Percentiles rank a stretch among this genome's conserved stretches.
Conservation (phyloP, 2,888 invertebrate species). For the Tenodera sinensis region DNA sequence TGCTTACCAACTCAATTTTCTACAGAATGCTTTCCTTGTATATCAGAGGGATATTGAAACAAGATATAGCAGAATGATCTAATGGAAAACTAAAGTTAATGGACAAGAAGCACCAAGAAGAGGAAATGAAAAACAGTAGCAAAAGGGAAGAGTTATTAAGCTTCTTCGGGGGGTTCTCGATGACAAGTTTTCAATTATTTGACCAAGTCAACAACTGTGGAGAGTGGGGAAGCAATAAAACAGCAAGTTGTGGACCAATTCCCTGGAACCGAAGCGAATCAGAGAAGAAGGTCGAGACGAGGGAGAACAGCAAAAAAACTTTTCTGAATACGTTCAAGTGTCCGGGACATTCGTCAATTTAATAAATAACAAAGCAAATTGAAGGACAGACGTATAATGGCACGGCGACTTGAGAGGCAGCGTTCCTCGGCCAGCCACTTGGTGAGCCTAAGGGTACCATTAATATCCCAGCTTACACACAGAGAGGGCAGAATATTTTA, state of each 20-base stretch:
- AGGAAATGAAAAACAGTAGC: background rate
- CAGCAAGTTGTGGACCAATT: background rate
- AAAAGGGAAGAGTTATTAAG: background rate
- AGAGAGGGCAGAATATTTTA: background rate
- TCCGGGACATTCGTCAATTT: slow-evolving; percentile 26
- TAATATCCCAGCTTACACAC: background rate
- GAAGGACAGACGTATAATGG: slow-evolving; percentile 20
- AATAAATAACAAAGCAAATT: slow-evolving; percentile 29
- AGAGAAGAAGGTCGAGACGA: background rate
- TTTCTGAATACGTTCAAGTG: slow-evolving; percentile 25
- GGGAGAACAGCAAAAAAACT: background rate
- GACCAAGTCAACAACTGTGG: background rate
- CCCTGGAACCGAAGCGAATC: background rate
- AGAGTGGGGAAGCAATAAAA: background rate
- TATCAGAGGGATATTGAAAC: background rate
- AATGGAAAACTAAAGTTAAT: background rate
- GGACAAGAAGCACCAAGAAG: background rate
- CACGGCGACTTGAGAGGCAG: background rate
- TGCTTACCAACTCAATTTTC: too few species aligned
- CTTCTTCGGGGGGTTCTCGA: background rate
- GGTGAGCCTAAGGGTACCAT: background rate
- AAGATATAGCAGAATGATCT: background rate
- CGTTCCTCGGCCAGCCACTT: background rate
- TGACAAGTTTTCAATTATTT: slow-evolving; percentile 1
- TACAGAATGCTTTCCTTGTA: too few species aligned